Conservation (phyloP, 2,797 vertebrate genomes). For the Graptemys geographica region DNA sequence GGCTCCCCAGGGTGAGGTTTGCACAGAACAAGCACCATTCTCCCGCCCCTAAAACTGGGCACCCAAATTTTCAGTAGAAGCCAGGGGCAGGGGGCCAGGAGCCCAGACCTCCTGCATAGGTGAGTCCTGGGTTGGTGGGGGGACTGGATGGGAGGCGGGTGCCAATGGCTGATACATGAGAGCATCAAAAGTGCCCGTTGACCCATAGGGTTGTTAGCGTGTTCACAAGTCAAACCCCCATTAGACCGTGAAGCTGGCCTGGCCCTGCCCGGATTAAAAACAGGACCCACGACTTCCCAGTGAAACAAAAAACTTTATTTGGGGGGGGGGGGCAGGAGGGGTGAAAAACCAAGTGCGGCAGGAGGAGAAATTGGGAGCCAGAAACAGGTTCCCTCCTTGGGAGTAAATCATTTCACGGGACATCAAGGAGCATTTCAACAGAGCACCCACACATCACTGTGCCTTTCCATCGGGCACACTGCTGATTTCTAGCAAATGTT, state of each 20-base stretch:
- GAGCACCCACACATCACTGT: fast-evolving
- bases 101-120: too few relatives aligned
- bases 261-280: not conserved
- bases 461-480: not conserved
- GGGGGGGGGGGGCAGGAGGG: not conserved
- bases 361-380: not conserved
- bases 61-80: not conserved
- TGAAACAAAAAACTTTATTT: not conserved
- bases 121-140: not conserved
- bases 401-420: not conserved
- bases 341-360: not conserved
- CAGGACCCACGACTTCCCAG: not conserved
- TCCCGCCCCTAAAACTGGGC: not conserved
- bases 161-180: too few relatives aligned
- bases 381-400: not conserved
- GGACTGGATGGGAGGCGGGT: fast-evolving
- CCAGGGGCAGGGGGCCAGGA: too few relatives aligned
- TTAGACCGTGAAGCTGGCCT: not conserved
- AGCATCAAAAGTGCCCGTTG: too few relatives aligned
- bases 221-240: fast-evolving
- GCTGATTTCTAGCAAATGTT: fast-evolving
- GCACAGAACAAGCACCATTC: not conserved
- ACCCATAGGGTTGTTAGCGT: not conserved
- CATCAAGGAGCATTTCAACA: not conserved
- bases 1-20: not conserved